Evolutionary conservation across 1,140 invertebrate species (phyloP).

Genomic region (Streblospio benedicti): DNA sequence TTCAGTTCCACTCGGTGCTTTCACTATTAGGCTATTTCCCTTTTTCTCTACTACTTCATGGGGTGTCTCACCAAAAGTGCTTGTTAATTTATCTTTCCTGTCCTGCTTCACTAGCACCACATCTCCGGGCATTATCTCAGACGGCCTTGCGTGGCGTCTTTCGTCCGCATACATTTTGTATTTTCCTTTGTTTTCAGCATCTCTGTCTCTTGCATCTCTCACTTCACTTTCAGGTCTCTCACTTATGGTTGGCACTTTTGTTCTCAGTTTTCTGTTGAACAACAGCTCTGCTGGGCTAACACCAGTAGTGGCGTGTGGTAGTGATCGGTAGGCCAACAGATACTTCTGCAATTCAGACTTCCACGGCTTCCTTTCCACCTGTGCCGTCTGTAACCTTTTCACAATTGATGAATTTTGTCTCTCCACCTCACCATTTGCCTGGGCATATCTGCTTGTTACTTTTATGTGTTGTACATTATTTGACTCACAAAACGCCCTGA

Average conservation of each 20-base stretch:
- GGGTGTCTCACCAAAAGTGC: too few relatives aligned
- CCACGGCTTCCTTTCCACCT: conserved; percentile 19
- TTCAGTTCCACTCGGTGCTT: too few relatives aligned
- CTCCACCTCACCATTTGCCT: conserved; percentile 25
- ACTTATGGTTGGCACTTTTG: conserved; percentile 17
- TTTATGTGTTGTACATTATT: conserved; percentile 16
- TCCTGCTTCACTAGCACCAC: too few relatives aligned
- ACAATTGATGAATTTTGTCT: conserved; percentile 23
- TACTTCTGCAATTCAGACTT: conserved; percentile 19
- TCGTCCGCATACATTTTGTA: too few relatives aligned
- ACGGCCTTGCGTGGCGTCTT: too few relatives aligned
- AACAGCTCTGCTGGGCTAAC: conserved; percentile 11
- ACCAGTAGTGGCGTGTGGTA: conserved; percentile 21
- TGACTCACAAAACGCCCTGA: conserved; percentile 14
- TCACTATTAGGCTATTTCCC: too few relatives aligned
- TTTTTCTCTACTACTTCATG: too few relatives aligned
- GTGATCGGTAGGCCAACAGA: conserved; percentile 21
- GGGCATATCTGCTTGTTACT: conserved; percentile 19
- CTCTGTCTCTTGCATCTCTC: too few relatives aligned
- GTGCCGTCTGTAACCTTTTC: conserved; percentile 24
- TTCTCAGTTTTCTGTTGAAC: conserved; percentile 15
- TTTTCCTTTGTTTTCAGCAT: too few relatives aligned
- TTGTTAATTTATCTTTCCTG: too few relatives aligned
- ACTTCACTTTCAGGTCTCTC: too few relatives aligned
- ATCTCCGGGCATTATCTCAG: too few relatives aligned